Evolutionary conservation across 2,888 invertebrate species (phyloP).

Genomic region (Amphipoea lucens): DNA sequence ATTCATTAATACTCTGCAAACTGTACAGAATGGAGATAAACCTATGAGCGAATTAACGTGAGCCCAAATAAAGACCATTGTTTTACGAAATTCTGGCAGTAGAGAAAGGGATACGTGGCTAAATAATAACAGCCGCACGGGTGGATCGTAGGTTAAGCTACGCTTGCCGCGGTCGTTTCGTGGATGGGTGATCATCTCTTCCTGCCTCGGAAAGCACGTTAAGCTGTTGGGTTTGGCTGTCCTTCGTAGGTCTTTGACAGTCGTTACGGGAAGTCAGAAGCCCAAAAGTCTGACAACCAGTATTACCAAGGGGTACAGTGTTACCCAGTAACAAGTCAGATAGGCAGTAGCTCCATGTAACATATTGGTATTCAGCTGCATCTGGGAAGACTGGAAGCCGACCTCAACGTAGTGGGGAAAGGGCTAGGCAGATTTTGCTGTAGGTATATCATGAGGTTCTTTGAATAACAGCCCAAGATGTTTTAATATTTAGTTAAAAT

Average conservation of each 20-base stretch:
- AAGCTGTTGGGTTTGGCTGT: background rate
- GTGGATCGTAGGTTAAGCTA: background rate
- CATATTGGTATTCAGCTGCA: background rate
- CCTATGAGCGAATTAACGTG: background rate
- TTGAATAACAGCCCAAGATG: constrained; percentile 20
- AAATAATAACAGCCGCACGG: background rate
- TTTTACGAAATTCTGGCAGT: constrained; percentile 7
- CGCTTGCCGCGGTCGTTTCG: background rate
- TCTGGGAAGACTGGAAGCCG: background rate
- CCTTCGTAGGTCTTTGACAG: too few relatives aligned
- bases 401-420: background rate
- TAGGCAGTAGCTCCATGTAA: too few relatives aligned
- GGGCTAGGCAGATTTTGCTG: background rate
- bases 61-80: background rate
- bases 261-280: background rate
- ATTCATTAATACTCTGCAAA: background rate
- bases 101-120: background rate
- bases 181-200: background rate
- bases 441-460: background rate
- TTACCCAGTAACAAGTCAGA: too few relatives aligned
- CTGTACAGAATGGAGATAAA: background rate
- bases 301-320: background rate
- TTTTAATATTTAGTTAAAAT: constrained; percentile 63
- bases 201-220: background rate
- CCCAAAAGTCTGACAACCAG: background rate